A percentile compares a stretch with the other conserved stretches of the same genome.
These are phyloP conservation scores for Scelioninae gen. 1 DNA, from an alignment of 2,888 invertebrate genomes.

Conservation along the genomic window DNA sequence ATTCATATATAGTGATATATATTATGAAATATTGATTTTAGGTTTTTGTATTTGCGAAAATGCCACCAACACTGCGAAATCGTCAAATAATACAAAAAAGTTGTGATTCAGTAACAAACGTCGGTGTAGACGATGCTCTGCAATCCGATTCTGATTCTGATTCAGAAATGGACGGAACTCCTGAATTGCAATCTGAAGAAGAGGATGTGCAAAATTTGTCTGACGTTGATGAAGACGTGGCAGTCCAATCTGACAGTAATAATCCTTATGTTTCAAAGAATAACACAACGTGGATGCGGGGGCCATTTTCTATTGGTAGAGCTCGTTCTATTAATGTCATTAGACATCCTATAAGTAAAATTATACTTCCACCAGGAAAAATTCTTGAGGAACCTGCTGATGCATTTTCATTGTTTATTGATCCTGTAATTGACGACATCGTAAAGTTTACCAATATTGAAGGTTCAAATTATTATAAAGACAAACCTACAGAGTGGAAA, in stretches of 20 bases:
- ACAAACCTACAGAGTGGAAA: background rate
- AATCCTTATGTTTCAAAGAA: constrained; percentile 18
- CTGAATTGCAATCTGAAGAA: constrained; percentile 35
- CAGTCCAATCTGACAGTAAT: background rate
- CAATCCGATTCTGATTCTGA: constrained; percentile 22
- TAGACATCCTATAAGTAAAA: constrained; percentile 32
- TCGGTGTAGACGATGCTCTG: constrained; percentile 12
- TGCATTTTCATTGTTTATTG: constrained; percentile 32
- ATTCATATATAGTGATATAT: constrained; percentile 16
- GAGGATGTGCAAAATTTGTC: constrained; percentile 25
- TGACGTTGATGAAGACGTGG: constrained; percentile 9
- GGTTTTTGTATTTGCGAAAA: constrained; percentile 15
- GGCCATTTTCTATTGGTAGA: constrained; percentile 34
- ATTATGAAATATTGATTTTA: constrained; percentile 21
- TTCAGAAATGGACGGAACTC: constrained; percentile 25
- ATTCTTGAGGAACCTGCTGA: constrained; percentile 37
- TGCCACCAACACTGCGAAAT: constrained; percentile 31
- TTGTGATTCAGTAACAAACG: constrained; percentile 13
- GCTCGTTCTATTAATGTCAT: constrained; percentile 30
- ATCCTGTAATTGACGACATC: constrained; percentile 25
- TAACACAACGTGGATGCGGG: constrained; percentile 16
- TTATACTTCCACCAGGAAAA: constrained; percentile 38
- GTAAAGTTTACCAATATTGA: constrained; percentile 36
- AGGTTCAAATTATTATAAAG: constrained; percentile 19
- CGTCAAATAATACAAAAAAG: constrained; percentile 30